phyloP scores from a whole-genome alignment of 2,888 invertebrate species.

The Spodoptera exigua region DNA sequence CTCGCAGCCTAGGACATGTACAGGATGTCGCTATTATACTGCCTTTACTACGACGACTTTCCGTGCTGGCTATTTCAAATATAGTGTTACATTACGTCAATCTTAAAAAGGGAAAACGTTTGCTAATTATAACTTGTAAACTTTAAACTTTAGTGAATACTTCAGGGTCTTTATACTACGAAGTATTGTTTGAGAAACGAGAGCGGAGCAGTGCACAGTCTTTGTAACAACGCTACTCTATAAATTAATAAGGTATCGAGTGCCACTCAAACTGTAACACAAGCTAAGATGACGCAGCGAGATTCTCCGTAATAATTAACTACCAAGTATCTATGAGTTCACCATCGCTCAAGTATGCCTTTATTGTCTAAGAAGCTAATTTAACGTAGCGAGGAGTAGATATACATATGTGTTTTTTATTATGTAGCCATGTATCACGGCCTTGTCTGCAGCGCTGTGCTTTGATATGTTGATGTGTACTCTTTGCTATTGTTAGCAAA shows the following conservation, averaged over 20 bases:
- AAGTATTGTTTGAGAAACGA: too few species aligned
- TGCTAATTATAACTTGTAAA: too few species aligned
- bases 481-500: slow-evolving; percentile 44
- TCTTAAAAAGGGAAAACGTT: slow-evolving; percentile 10
- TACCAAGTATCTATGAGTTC: slow-evolving; percentile 43
- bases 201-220: too few species aligned
- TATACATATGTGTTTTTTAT: slow-evolving; percentile 37
- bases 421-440: slow-evolving; percentile 26
- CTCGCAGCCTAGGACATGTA: slow-evolving; percentile 75
- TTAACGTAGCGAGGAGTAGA: slow-evolving; percentile 44
- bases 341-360: slow-evolving; percentile 45
- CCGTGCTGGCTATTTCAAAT: slow-evolving; percentile 52
- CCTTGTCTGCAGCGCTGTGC: slow-evolving; percentile 48
- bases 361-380: slow-evolving; percentile 47
- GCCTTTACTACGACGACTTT: slow-evolving; percentile 56
- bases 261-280: slow-evolving; percentile 14
- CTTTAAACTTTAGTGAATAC: too few species aligned
- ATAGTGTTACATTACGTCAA: slow-evolving; percentile 32
- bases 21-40: slow-evolving; percentile 80
- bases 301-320: slow-evolving; percentile 37
- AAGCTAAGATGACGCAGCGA: slow-evolving; percentile 38
- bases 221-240: background rate
- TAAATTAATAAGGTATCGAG: slow-evolving; percentile 19
- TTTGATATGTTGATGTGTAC: slow-evolving; percentile 52
- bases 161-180: too few species aligned